These are phyloP conservation scores for Manis javanica DNA, from an alignment of 2,797 vertebrate genomes.

Conservation along the genomic window DNA sequence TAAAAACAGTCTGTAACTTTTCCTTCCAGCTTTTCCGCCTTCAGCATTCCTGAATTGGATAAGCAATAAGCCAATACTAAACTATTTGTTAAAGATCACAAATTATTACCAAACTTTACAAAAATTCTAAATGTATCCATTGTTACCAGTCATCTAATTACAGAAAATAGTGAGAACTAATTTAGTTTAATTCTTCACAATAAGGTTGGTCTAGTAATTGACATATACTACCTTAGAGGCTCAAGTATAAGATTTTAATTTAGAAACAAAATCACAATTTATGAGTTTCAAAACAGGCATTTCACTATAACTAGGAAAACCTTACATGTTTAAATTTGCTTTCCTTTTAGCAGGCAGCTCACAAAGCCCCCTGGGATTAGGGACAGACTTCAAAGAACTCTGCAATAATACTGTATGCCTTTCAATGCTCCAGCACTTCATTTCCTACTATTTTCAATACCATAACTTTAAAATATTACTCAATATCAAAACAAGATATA, in stretches of 20 bases:
- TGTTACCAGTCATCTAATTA: slow-evolving; percentile 54
- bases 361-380: background rate
- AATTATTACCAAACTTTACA: slow-evolving; percentile 64
- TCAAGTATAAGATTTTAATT: slow-evolving; percentile 71
- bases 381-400: background rate
- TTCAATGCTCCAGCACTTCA: background rate
- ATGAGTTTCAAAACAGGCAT: slow-evolving; percentile 68
- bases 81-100: slow-evolving; percentile 68
- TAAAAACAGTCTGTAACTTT: slow-evolving; percentile 56
- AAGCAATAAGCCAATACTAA: slow-evolving; percentile 74
- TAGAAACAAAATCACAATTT: slow-evolving; percentile 78
- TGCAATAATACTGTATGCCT: background rate
- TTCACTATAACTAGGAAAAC: slow-evolving; percentile 58
- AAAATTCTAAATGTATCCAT: slow-evolving; percentile 50
- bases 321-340: slow-evolving; percentile 28
- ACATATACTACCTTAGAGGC: slow-evolving; percentile 67
- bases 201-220: slow-evolving; percentile 56
- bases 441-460: slow-evolving; percentile 55
- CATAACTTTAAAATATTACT: slow-evolving; percentile 51
- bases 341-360: slow-evolving; percentile 22
- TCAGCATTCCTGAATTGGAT: slow-evolving; percentile 58
- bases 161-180: slow-evolving; percentile 72
- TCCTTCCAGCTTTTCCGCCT: slow-evolving; percentile 64
- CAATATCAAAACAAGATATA: slow-evolving; percentile 62
- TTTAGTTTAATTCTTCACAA: slow-evolving; percentile 75